Evolutionary conservation across 64 coral and sea anemone species (phyloP).

Genomic region (Montipora efflorescens): DNA sequence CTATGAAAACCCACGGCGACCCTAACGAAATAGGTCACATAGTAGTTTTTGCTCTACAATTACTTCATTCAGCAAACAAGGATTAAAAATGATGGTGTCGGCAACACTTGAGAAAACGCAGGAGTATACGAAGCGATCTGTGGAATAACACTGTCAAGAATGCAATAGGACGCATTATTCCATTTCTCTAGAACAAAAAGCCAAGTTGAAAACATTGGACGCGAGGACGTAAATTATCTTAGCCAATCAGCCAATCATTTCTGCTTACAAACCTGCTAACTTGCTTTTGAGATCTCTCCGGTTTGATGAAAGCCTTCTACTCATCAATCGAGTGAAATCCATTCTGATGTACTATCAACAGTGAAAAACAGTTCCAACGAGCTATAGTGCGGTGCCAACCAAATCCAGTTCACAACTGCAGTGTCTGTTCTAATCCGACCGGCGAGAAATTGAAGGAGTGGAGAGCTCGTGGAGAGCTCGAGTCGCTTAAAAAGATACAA

Average conservation of each 20-base stretch:
- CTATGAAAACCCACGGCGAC: no score
- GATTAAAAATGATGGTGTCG: not conserved
- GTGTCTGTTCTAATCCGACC: not conserved
- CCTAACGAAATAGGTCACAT: conserved; percentile 15
- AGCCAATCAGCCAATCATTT: no score
- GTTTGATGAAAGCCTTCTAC: conserved; percentile 27
- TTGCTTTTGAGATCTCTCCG: conserved; percentile 39
- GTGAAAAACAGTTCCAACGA: not conserved
- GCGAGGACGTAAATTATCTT: no score
- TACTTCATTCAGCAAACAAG: not conserved
- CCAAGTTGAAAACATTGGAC: not conserved
- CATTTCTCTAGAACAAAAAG: not conserved
- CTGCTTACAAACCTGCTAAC: conserved; percentile 25
- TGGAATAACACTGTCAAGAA: not conserved
- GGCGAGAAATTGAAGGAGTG: not conserved
- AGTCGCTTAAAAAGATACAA: conserved; percentile 5
- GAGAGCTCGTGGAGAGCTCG: conserved; percentile 4
- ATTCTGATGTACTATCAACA: not conserved
- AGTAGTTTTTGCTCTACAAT: not conserved
- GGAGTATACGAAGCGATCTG: not conserved
- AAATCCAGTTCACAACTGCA: not conserved
- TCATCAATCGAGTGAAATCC: not conserved
- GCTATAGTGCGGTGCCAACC: not conserved
- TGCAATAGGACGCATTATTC: not conserved
- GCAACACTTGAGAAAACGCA: not conserved